Evolutionary conservation across 2,113 vertebrate genomes (phyloP).

Genomic region (Crocuta crocuta): DNA sequence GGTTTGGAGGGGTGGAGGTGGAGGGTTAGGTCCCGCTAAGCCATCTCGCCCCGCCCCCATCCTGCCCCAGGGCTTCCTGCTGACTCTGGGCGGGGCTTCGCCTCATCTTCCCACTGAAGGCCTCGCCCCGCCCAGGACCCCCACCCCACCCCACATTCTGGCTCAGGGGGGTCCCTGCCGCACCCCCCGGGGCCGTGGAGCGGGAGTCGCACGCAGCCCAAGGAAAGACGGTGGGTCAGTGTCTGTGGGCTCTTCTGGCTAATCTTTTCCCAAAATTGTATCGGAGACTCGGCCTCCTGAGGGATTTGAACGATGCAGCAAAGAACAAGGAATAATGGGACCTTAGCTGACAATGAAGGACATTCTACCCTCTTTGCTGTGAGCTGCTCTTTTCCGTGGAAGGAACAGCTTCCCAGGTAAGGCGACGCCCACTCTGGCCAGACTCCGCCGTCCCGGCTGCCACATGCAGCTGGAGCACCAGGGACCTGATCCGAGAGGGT

Average conservation of each 20-base stretch:
- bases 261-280: not conserved
- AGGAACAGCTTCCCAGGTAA: too few relatives aligned
- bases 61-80: not conserved
- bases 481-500: fast-evolving
- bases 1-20: fast-evolving
- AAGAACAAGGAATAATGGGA: not conserved
- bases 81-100: not conserved
- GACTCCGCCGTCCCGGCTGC: not conserved
- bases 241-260: fast-evolving
- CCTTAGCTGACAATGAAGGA: fast-evolving
- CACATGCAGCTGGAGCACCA: not conserved
- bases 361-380: not conserved
- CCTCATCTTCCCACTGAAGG: fast-evolving
- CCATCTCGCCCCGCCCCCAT: fast-evolving
- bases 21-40: not conserved
- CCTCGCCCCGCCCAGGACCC: not conserved
- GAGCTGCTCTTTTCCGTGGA: not conserved
- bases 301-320: not conserved
- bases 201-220: not conserved
- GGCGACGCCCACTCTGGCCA: too few relatives aligned
- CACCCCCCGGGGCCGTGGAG: not conserved
- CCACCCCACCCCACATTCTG: not conserved
- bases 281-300: fast-evolving
- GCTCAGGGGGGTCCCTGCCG: not conserved
- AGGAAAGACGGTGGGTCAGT: too few relatives aligned